A percentile compares a stretch with the other conserved stretches of the same genome.
Conservation (phyloP, 2,797 vertebrate genomes). For the Chiroxiphia lanceolata region DNA sequence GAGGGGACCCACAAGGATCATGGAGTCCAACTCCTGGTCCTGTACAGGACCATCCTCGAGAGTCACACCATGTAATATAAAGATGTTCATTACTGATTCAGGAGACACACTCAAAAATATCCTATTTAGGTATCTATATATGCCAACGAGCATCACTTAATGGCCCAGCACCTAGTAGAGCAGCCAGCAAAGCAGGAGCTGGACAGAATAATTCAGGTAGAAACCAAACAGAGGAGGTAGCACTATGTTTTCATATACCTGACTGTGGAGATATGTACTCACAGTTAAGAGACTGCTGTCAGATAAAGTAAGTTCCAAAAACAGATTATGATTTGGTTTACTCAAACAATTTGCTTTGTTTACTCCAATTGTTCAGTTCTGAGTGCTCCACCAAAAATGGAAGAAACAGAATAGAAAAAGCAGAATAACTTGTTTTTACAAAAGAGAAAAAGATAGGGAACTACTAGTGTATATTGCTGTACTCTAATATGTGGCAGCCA, state of each 20-base stretch:
- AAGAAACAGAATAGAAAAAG: background rate
- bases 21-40: too few species aligned
- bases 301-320: background rate
- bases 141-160: background rate
- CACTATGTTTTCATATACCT: background rate
- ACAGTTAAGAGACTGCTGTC: background rate
- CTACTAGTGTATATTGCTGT: background rate
- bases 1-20: too few species aligned
- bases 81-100: background rate
- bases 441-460: background rate
- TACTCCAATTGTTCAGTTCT: background rate
- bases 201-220: background rate
- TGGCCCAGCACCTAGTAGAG: background rate
- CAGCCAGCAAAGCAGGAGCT: background rate
- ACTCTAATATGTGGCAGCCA: background rate
- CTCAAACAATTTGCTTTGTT: background rate
- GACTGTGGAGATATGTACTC: background rate
- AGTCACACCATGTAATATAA: too few species aligned
- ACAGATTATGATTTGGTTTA: background rate
- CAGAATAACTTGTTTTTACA: background rate
- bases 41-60: too few species aligned
- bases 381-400: background rate
- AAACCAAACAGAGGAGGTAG: background rate
- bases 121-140: background rate
- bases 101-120: background rate